These are phyloP conservation scores for Calyptomena viridis DNA, from an alignment of 2,113 vertebrate genomes.

Conservation along the genomic window DNA sequence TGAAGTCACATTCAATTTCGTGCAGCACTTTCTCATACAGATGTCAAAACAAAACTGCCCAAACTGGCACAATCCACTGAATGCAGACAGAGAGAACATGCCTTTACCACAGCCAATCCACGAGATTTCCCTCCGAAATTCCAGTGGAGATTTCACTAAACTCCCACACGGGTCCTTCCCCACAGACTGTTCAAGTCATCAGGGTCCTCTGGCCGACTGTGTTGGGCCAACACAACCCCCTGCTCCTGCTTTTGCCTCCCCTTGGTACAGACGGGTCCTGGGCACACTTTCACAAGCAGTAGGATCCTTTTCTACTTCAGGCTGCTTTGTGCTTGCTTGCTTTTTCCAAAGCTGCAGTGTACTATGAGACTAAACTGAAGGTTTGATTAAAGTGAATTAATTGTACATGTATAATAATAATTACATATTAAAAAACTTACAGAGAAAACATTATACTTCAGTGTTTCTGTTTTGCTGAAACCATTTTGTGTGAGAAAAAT, in stretches of 20 bases:
- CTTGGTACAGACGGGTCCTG: conserved; percentile 6
- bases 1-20: background rate
- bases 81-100: background rate
- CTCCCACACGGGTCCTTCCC: background rate
- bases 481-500: background rate
- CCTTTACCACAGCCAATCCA: background rate
- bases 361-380: background rate
- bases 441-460: background rate
- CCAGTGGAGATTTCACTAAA: background rate
- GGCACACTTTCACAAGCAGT: background rate
- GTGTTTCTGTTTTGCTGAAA: background rate
- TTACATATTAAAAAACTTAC: background rate
- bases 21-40: background rate
- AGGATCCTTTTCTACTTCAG: background rate
- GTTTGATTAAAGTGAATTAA: background rate
- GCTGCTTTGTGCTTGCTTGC: background rate
- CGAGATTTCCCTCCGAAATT: background rate
- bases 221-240: background rate
- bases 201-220: background rate
- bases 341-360: background rate
- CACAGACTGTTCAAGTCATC: background rate
- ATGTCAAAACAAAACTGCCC: background rate
- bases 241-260: background rate
- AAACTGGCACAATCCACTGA: background rate
- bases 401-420: background rate